Percentiles rank a stretch among this genome's conserved stretches.
Evolutionary conservation across 2,888 invertebrate species (phyloP).

Genomic region (Nymphalis polychloros): DNA sequence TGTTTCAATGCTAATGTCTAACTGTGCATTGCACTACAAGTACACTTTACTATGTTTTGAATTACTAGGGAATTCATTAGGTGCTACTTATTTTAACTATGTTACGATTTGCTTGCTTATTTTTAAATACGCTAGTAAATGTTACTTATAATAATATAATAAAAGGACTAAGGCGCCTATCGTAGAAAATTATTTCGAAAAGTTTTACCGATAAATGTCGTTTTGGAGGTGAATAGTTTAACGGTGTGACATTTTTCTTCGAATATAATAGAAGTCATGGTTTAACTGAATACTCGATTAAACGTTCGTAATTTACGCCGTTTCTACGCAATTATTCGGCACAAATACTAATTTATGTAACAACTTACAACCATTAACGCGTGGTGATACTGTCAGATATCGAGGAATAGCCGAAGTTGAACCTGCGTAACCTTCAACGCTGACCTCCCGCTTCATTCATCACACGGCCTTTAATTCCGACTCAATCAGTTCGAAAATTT

Average conservation of each 20-base stretch:
- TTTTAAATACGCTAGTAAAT: too few species aligned
- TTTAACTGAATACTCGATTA: too few species aligned
- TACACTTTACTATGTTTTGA: constrained; percentile 36
- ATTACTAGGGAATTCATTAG: constrained; percentile 26
- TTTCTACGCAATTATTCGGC: not conserved
- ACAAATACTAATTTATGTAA: constrained; percentile 10
- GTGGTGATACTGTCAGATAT: constrained; percentile 22
- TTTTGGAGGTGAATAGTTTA: too few species aligned
- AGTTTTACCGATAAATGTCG: too few species aligned
- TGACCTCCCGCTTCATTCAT: constrained; percentile 50
- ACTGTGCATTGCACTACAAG: constrained; percentile 42
- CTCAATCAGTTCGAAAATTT: constrained; percentile 78
- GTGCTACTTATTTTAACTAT: not conserved
- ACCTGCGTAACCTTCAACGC: constrained; percentile 45
- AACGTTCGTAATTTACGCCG: too few species aligned
- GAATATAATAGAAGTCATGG: too few species aligned
- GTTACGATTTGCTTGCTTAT: too few species aligned
- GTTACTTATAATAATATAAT: too few species aligned
- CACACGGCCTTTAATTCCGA: constrained; percentile 53
- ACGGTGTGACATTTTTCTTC: too few species aligned
- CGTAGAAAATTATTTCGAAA: too few species aligned
- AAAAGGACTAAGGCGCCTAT: too few species aligned
- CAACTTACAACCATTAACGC: constrained; percentile 14
- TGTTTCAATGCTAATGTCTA: constrained; percentile 45
- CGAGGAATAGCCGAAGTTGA: constrained; percentile 26